Evolutionary conservation across 1,140 invertebrate species (phyloP).

Genomic region (Coelopa frigida): DNA sequence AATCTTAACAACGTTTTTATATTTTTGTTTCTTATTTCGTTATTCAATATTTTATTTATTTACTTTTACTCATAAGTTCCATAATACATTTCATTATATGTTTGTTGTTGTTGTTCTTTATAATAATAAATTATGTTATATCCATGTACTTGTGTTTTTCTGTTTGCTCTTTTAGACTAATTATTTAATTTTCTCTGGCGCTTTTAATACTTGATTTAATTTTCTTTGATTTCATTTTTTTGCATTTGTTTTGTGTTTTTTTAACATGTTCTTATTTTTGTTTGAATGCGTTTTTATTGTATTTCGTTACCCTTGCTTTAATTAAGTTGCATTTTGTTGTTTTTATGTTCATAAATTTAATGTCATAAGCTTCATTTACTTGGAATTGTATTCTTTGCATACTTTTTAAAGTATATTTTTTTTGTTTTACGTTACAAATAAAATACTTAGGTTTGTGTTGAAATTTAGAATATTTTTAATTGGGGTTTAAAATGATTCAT

Average conservation of each 20-base stretch:
- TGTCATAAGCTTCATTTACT: no score
- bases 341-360: slow-evolving; percentile 4
- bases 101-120: no score
- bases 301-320: background rate
- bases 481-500: no score
- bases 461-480: no score
- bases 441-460: no score
- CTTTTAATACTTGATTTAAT: slow-evolving; percentile 6
- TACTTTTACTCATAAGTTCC: background rate
- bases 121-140: slow-evolving; percentile 6
- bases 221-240: slow-evolving; percentile 3
- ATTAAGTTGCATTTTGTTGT: background rate
- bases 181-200: background rate
- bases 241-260: background rate
- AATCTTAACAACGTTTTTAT: slow-evolving; percentile 42
- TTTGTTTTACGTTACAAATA: no score
- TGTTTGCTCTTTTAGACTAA: background rate
- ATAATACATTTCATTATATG: slow-evolving; percentile 3
- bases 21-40: slow-evolving; percentile 18
- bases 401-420: no score
- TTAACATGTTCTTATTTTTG: slow-evolving; percentile 1
- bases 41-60: slow-evolving; percentile 15
- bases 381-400: no score
- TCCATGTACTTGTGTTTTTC: no score
- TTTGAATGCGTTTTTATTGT: background rate